Conservation (phyloP, 2,113 vertebrate genomes). For the Bubalus kerabau region DNA sequence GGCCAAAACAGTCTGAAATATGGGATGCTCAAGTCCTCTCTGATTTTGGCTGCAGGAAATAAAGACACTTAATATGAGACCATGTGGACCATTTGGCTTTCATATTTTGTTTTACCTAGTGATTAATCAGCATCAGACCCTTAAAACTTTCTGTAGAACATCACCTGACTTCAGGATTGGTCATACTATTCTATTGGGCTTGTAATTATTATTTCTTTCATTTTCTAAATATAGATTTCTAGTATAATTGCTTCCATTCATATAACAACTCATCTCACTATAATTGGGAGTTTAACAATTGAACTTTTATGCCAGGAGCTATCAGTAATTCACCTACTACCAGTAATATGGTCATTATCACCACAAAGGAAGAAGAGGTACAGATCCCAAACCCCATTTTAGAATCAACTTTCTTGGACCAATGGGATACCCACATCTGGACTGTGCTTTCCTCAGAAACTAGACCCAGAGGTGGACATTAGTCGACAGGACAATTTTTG, state of each 20-base stretch:
- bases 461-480: neutral
- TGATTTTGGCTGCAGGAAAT: neutral
- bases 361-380: neutral
- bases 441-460: neutral
- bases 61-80: neutral
- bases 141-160: neutral
- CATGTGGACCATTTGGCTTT: neutral
- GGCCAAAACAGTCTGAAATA: neutral
- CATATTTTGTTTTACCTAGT: neutral
- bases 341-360: neutral
- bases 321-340: neutral
- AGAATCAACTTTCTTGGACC: neutral
- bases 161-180: neutral
- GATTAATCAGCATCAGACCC: neutral
- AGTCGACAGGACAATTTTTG: neutral
- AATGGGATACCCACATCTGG: neutral
- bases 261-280: neutral
- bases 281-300: neutral
- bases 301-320: neutral
- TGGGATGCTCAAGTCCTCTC: neutral
- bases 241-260: neutral
- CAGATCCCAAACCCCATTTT: neutral
- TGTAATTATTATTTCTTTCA: neutral
- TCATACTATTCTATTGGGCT: neutral
- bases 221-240: neutral